Percentiles rank a stretch among this genome's conserved stretches.
phyloP scores from a whole-genome alignment of 2,113 vertebrate genomes.

The Empidonax alnorum region DNA sequence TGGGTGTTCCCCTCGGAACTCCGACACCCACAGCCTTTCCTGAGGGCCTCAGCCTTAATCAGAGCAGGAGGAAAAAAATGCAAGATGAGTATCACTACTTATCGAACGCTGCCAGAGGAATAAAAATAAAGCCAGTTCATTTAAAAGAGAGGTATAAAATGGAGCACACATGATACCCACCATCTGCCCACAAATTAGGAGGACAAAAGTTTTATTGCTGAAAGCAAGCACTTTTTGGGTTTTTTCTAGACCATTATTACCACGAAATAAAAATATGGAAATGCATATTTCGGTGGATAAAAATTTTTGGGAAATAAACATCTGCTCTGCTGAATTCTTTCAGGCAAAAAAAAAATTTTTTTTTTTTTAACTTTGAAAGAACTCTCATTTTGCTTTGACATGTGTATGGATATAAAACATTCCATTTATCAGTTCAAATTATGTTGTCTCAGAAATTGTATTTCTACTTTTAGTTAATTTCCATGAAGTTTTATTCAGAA shows the following conservation, averaged over 20 bases:
- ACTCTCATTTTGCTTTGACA: not conserved
- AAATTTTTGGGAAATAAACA: conserved; percentile 14
- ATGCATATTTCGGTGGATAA: not conserved
- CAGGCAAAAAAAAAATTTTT: not conserved
- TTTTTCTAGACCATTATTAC: not conserved
- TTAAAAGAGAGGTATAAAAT: not conserved
- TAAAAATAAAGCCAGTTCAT: not conserved
- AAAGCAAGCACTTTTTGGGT: not conserved
- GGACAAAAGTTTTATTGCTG: not conserved
- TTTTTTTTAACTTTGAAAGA: not conserved
- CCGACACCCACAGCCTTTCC: not conserved
- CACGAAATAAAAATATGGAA: not conserved
- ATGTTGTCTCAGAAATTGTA: not conserved
- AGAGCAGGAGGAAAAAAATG: not conserved
- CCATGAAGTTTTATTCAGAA: not conserved
- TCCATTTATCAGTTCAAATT: not conserved
- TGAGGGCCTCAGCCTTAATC: not conserved
- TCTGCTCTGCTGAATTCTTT: not conserved
- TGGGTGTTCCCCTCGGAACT: conserved; percentile 38
- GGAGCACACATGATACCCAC: not conserved
- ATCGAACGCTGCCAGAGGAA: not conserved
- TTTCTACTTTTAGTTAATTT: not conserved
- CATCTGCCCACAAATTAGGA: not conserved
- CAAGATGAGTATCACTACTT: not conserved
- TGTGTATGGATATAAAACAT: not conserved